A percentile compares a stretch with the other conserved stretches of the same genome.
Evolutionary conservation across 2,888 invertebrate genomes (phyloP).

Genomic region (Nebria brevicollis): DNA sequence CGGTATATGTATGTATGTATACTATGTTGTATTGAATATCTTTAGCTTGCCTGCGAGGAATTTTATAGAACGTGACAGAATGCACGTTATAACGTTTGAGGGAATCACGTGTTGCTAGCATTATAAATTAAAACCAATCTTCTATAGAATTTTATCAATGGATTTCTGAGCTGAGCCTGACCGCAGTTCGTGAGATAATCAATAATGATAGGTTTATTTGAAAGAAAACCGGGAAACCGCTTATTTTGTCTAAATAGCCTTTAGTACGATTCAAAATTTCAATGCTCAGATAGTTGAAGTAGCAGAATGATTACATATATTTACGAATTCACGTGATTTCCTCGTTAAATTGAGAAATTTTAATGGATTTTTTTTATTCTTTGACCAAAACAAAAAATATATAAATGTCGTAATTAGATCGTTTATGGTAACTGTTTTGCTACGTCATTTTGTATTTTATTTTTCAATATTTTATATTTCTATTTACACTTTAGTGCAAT

Average conservation of each 20-base stretch:
- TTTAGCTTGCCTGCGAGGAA: neutral
- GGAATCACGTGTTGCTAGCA: neutral
- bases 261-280: too few relatives aligned
- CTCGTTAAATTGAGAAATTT: too few relatives aligned
- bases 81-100: slow-evolving; percentile 9
- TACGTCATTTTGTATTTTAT: too few relatives aligned
- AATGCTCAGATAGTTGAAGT: neutral
- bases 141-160: neutral
- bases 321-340: neutral
- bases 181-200: neutral
- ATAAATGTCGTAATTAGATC: too few relatives aligned
- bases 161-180: neutral
- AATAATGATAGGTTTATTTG: neutral
- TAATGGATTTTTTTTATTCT: too few relatives aligned
- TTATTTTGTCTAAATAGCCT: neutral
- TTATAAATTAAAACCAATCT: neutral
- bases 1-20: neutral
- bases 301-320: neutral
- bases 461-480: too few relatives aligned
- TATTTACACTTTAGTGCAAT: too few relatives aligned
- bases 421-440: too few relatives aligned
- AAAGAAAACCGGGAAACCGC: neutral
- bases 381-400: too few relatives aligned
- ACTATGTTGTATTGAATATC: neutral
- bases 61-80: slow-evolving; percentile 18